Evolutionary conservation across 1,140 invertebrate genomes (phyloP).

Genomic region (Phortica variegata): DNA sequence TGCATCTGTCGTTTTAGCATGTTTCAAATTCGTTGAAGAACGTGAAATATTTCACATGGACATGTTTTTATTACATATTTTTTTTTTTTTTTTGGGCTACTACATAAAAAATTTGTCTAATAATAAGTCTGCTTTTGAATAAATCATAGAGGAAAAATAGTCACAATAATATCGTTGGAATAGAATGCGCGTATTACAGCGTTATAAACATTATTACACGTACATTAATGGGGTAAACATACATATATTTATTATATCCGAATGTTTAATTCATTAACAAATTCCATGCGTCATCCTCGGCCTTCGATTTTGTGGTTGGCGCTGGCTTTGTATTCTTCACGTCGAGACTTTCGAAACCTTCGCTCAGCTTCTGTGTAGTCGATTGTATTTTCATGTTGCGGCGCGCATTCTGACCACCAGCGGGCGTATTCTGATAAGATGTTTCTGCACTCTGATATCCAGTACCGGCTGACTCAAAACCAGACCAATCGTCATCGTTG

Average conservation of each 20-base stretch:
- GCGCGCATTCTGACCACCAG: constrained; percentile 27
- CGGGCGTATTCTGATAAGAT: constrained; percentile 47
- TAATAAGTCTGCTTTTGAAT: too few relatives aligned
- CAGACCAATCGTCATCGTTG: constrained; percentile 42
- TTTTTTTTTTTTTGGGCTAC: neutral
- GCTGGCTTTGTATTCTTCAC: constrained; percentile 50
- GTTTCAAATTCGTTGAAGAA: too few relatives aligned
- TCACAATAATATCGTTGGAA: constrained; percentile 24
- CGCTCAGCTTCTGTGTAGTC: constrained; percentile 49
- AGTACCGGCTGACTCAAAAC: constrained; percentile 27
- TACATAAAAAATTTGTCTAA: constrained; percentile 52
- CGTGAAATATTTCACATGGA: too few relatives aligned
- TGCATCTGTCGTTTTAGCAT: too few relatives aligned
- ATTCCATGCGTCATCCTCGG: constrained; percentile 63
- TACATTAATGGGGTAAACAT: too few relatives aligned
- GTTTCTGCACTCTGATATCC: constrained; percentile 41
- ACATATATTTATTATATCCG: too few relatives aligned
- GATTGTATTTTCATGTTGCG: constrained; percentile 44
- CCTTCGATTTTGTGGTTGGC: constrained; percentile 45
- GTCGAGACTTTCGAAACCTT: constrained; percentile 60
- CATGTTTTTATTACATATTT: too few relatives aligned
- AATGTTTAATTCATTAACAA: constrained; percentile 60
- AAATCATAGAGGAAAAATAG: too few relatives aligned
- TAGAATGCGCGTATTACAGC: constrained; percentile 43
- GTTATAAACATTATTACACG: too few relatives aligned